Conservation (phyloP, 2,113 vertebrate species). For the Mystacornis crossleyi region DNA sequence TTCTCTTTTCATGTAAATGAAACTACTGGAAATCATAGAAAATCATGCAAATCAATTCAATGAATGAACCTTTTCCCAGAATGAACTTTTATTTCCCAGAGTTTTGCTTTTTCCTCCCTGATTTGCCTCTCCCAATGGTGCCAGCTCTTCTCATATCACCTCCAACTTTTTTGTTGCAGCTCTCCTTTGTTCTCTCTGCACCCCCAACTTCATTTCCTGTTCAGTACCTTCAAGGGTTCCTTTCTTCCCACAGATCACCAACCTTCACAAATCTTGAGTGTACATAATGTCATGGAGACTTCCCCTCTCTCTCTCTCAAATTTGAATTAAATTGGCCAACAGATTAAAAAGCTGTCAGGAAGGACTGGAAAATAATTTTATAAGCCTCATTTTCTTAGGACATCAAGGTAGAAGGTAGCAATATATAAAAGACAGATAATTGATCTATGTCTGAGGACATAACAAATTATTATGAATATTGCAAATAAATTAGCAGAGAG, state of each 20-base stretch:
- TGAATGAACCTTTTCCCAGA: neutral
- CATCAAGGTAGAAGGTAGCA: neutral
- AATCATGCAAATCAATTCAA: neutral
- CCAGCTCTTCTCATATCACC: neutral
- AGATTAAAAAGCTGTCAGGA: neutral
- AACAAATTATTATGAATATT: neutral
- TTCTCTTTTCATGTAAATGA: neutral
- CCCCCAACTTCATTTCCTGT: neutral
- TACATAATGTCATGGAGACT: neutral
- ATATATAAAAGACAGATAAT: neutral
- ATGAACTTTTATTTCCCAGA: neutral
- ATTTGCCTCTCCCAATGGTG: neutral
- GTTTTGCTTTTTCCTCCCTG: neutral
- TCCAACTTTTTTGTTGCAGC: neutral
- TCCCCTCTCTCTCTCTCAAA: neutral
- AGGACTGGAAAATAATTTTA: neutral
- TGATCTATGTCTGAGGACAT: neutral
- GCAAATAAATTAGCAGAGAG: neutral
- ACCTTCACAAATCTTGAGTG: neutral
- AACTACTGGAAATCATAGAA: neutral
- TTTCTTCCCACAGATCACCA: neutral
- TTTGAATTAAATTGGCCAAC: neutral
- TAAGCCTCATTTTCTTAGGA: neutral
- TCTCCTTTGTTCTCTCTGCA: neutral
- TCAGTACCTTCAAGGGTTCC: neutral